Percentiles rank a stretch among this genome's conserved stretches.
phyloP scores from a whole-genome alignment of 2,113 vertebrate species.

The Maccullochella peelii region DNA sequence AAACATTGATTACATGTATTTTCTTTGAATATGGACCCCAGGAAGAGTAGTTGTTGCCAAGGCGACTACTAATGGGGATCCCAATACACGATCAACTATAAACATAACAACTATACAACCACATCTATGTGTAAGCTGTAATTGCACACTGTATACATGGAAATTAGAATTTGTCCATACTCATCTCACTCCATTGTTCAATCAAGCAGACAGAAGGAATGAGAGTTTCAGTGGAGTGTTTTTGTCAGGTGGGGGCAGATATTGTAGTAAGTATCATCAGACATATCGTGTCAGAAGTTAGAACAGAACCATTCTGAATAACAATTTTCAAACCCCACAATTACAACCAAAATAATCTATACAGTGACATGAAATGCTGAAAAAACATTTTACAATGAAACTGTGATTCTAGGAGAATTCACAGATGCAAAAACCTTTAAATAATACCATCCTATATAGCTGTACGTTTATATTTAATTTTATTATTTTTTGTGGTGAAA shows the following conservation, averaged over 20 bases:
- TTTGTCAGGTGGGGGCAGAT: not conserved
- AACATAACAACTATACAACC: not conserved
- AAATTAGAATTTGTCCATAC: not conserved
- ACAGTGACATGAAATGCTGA: not conserved
- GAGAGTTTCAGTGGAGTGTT: not conserved
- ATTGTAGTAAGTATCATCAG: not conserved
- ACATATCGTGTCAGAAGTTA: not conserved
- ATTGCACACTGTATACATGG: not conserved
- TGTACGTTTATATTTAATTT: not conserved
- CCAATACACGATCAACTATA: not conserved
- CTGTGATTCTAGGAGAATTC: not conserved
- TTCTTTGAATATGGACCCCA: not conserved
- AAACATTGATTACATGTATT: not conserved
- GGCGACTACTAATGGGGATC: not conserved
- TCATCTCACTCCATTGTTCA: not conserved
- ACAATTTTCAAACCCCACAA: not conserved
- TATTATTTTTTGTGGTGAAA: not conserved
- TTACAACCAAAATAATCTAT: not conserved
- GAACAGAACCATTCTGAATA: not conserved
- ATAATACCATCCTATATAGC: not conserved
- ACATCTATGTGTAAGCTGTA: not conserved
- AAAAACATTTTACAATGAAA: not conserved
- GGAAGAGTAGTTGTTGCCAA: not conserved
- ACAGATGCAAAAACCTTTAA: not conserved
- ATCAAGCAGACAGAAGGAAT: constrained; percentile 15